Base-by-base conservation (phyloP, 2,797 vertebrate species). In the Epinephelus malabaricus region DNA sequence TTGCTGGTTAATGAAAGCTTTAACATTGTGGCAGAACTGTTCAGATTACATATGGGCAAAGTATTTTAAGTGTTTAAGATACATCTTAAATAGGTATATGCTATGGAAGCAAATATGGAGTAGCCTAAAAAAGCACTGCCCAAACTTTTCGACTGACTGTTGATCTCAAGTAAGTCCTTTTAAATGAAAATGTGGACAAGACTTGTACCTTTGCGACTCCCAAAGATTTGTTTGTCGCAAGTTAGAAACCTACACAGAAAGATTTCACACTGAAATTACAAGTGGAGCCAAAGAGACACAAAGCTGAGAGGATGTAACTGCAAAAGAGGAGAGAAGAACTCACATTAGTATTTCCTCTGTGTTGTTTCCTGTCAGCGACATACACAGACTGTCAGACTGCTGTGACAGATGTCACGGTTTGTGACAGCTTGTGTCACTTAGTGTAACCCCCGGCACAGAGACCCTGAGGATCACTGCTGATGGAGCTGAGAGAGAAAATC, bases 391-490 rank as follows among this genome's bases (percentile, higher is more conserved):
- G 50, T 30, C 85, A 76, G 64, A 9, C 76, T 50, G 56, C 18
- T 0, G 14, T 68, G 78, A 76, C 76, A 83, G 5, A 66, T 3
- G 73, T 59, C 64, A 19, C 0, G 0, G 34, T 68, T 2, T 17
- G 64, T 80, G 79, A 78, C 81, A 71, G 70, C 34, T 1, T 45
- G 6, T 38, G 56, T 61, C 9, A 21, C 59, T 68, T 46, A 55
- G 17, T 67, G 43, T 27, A 59, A 55, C 60, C 70, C 19, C 40
- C 3, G 0, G 61, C 59, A 72, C 47, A 15, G 55, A 81, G 45
- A 53, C 74, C 64, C 74, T 55, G 66, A 59, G 72, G 19, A 12
- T 19, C 69, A 69, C 63, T 81, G 78, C 78, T 40, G 82, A 81
- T 21, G 27, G 61, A 40, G 27, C 27, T 62, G 77, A 50, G 49